Evolutionary conservation across 2,888 invertebrate species (phyloP).

Genomic region (Apeira syringaria): DNA sequence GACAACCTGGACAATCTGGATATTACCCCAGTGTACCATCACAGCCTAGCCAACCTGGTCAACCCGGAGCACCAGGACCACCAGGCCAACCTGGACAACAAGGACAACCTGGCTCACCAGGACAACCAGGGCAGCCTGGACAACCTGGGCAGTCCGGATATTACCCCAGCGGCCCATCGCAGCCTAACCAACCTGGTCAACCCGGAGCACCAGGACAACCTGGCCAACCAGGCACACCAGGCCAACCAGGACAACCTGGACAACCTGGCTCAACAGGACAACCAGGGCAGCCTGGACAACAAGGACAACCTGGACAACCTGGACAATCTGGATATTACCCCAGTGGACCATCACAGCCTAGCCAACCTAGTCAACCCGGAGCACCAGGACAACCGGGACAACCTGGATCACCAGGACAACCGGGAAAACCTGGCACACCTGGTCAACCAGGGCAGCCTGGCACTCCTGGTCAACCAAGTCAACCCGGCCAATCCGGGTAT

Average conservation of each 20-base stretch:
- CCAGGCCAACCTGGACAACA: neutral
- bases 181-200: constrained; percentile 26
- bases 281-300: constrained; percentile 35
- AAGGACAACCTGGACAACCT: constrained; percentile 47
- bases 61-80: no score
- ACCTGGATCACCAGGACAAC: constrained; percentile 29
- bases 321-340: constrained; percentile 33
- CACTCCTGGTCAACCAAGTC: neutral
- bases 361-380: no score
- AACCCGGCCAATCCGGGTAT: neutral
- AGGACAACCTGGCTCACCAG: neutral
- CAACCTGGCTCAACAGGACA: constrained; percentile 35
- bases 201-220: constrained; percentile 17
- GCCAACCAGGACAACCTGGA: constrained; percentile 37
- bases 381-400: constrained; percentile 58
- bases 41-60: no score
- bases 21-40: constrained; percentile 23
- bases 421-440: constrained; percentile 37
- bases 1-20: constrained; percentile 36
- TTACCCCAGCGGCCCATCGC: constrained; percentile 40
- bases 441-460: constrained; percentile 12
- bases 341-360: no score
- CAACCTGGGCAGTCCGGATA: constrained; percentile 32
- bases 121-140: constrained; percentile 21
- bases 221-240: constrained; percentile 39